A percentile compares a stretch with the other conserved stretches of the same genome.
phyloP scores from a whole-genome alignment of 2,888 invertebrate genomes.

The Eueremaeus valkanovi region DNA sequence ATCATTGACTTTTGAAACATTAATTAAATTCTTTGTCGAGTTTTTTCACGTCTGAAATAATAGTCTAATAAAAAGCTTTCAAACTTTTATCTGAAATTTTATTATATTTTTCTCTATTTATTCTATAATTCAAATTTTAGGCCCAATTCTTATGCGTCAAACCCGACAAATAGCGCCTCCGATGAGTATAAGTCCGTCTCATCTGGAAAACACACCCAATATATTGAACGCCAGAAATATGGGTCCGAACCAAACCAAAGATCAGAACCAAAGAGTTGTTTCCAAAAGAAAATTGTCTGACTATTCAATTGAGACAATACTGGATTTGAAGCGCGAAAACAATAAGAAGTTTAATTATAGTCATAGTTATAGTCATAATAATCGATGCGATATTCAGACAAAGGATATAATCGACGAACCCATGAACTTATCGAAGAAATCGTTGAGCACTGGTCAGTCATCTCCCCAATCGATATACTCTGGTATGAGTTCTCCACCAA shows the following conservation, averaged over 20 bases:
- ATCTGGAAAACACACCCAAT: not conserved
- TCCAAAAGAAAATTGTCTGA: slow-evolving; percentile 20
- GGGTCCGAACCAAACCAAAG: slow-evolving; percentile 1
- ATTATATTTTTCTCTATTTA: too few species aligned
- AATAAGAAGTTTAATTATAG: not conserved
- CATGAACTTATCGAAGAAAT: not conserved
- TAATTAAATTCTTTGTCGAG: too few species aligned
- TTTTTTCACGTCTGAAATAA: too few species aligned
- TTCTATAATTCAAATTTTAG: too few species aligned
- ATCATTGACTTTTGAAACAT: too few species aligned
- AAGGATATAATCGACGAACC: slow-evolving; percentile 9
- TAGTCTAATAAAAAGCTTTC: too few species aligned
- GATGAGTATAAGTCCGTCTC: not conserved
- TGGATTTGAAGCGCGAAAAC: slow-evolving; percentile 7
- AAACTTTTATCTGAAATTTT: too few species aligned
- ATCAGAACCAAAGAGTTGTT: not conserved
- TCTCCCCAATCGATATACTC: not conserved
- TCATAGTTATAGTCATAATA: not conserved
- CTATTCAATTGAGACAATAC: slow-evolving; percentile 25
- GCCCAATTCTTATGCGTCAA: too few species aligned
- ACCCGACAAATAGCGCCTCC: not conserved
- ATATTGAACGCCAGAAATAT: not conserved
- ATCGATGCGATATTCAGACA: not conserved
- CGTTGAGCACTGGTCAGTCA: not conserved
- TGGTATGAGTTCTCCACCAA: not conserved